Evolutionary conservation across 1,140 invertebrate genomes (phyloP).

Genomic region (Cydia fagiglandana): DNA sequence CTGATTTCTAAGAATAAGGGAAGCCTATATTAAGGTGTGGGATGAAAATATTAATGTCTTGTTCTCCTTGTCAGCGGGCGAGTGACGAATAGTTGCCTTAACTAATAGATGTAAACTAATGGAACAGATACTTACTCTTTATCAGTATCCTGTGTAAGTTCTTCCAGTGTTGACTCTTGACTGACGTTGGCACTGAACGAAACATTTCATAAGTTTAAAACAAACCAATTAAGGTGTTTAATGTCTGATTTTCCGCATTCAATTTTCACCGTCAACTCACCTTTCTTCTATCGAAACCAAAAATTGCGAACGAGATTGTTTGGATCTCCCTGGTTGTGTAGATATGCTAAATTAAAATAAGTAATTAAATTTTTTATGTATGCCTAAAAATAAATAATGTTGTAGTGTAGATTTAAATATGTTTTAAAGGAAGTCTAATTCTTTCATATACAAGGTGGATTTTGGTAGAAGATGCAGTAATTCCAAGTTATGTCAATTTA

Average conservation of each 20-base stretch:
- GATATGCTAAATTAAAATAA: conserved; percentile 41
- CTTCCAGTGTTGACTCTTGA: conserved; percentile 26
- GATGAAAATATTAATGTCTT: too few species aligned
- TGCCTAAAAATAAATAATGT: not conserved
- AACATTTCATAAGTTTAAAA: conserved; percentile 19
- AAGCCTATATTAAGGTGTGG: too few species aligned
- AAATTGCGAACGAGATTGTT: conserved; percentile 39
- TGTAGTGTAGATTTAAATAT: too few species aligned
- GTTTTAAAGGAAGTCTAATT: too few species aligned
- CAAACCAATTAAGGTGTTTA: not conserved
- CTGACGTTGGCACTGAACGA: conserved; percentile 34
- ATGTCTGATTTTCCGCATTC: not conserved
- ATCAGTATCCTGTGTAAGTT: conserved; percentile 26
- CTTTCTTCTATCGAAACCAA: conserved; percentile 43
- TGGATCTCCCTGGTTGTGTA: conserved; percentile 33
- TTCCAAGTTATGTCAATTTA: too few species aligned
- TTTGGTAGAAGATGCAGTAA: too few species aligned
- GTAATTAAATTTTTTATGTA: conserved; percentile 33
- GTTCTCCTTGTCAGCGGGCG: too few species aligned
- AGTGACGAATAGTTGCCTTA: too few species aligned
- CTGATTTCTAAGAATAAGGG: too few species aligned
- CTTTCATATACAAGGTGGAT: too few species aligned
- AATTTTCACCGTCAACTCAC: conserved; percentile 49
- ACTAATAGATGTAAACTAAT: not conserved
- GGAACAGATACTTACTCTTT: conserved; percentile 40